A percentile compares a stretch with the other conserved stretches of the same genome.
Evolutionary conservation across 2,113 vertebrate genomes (phyloP).

Genomic region (Pterocles burchelli): DNA sequence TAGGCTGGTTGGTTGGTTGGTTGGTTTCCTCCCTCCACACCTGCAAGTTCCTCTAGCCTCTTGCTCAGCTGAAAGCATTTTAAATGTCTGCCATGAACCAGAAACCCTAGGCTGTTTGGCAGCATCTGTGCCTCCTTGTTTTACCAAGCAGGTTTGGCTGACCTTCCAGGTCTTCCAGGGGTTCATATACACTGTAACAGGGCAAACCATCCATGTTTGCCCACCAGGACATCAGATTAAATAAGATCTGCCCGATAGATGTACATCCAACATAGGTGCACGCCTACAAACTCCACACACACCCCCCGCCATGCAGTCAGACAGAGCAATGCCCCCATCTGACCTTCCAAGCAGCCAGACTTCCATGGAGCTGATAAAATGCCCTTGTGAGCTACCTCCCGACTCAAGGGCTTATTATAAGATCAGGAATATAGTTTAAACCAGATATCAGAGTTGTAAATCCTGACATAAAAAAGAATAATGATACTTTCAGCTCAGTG

Average conservation of each 20-base stretch:
- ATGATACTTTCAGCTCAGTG: neutral
- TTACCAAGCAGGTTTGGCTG: neutral
- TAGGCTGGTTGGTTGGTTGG: too few relatives aligned
- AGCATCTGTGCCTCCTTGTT: neutral
- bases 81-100: neutral
- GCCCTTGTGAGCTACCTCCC: neutral
- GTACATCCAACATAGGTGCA: fast-evolving
- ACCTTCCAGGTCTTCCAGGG: neutral
- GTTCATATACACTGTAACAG: neutral
- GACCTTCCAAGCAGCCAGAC: neutral
- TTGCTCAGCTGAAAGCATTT: neutral
- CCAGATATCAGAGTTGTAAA: neutral
- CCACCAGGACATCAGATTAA: neutral
- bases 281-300: fast-evolving
- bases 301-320: neutral
- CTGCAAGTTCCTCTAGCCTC: neutral
- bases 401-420: neutral
- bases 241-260: neutral
- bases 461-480: neutral
- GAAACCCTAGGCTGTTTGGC: neutral
- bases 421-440: neutral
- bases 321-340: neutral
- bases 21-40: neutral
- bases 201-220: neutral
- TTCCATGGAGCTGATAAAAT: neutral